Base-by-base conservation (phyloP, 2,113 vertebrate genomes). In the Ptyas mucosa region DNA sequence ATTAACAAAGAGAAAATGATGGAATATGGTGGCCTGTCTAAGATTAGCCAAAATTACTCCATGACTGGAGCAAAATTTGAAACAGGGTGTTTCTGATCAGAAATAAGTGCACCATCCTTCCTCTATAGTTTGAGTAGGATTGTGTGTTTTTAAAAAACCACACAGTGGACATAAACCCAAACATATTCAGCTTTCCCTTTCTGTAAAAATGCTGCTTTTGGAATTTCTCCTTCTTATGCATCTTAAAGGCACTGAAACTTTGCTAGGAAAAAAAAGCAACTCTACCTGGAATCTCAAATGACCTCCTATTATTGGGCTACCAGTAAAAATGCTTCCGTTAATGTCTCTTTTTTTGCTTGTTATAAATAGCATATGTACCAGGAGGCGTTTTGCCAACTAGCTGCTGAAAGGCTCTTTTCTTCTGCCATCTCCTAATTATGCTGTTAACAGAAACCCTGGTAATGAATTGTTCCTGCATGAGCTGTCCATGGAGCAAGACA, bases 391-490 rank as follows among this genome's bases (percentile, higher is more conserved):
- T 92, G 64, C 46, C 64, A 81, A 15, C 26, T 69, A 23, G 23
- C 8, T 55, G 53, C 43, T 57, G 69, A 85, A 89, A 89, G 55
- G 39, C 39, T 5, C 9, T 11, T 39, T 89, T 51, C 53, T 85
- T 51, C 69, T 58, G 54, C 53, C 14, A 23, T 90, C 85, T 90
- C 88, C 43, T 90, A 85, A 89, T 85, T 51, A 89, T 85, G 69
- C 54, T 57, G 75, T 85, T 89, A 85, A 29, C 88, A 58, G 39
- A 90, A 81, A 55, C 61, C 29, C 39, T 14, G 52, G 34, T 34
- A 93, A 86, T 85, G 53, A 58, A 58, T 93, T 39, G 20, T 89
- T 85, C 8, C 20, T 93, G 88, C 64, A 57, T 90, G 75, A 93
- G 55, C 64, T 75, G 51, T 85, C n/a, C 15, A 26, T n/a, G 61